Evolutionary conservation across 2,888 invertebrate species (phyloP).

Genomic region (Tetanocera ferruginea): DNA sequence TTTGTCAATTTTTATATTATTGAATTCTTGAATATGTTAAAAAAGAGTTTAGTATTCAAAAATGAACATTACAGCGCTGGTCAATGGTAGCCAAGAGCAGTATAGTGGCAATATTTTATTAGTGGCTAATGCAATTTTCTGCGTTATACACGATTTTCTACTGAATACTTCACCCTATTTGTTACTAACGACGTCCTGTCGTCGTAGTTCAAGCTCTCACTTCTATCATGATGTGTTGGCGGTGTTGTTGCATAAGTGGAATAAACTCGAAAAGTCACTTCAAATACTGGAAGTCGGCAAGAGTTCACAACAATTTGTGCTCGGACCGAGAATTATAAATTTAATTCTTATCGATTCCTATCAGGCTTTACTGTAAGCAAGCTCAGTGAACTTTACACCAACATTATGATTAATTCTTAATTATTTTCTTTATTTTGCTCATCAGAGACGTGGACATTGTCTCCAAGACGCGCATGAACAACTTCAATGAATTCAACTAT

Average conservation of each 20-base stretch:
- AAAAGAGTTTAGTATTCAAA: no score
- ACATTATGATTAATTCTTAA: not conserved
- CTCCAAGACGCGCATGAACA: slow-evolving; percentile 52
- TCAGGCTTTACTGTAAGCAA: slow-evolving; percentile 54
- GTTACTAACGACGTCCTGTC: slow-evolving; percentile 56
- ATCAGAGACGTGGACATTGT: slow-evolving; percentile 54
- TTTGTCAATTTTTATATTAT: no score
- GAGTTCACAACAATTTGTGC: slow-evolving; percentile 20
- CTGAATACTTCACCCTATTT: slow-evolving; percentile 51
- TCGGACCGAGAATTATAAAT: slow-evolving; percentile 38
- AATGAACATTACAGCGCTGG: no score
- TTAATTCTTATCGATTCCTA: slow-evolving; percentile 56
- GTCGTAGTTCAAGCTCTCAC: slow-evolving; percentile 48
- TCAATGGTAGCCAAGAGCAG: slow-evolving; percentile 49
- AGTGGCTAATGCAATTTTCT: slow-evolving; percentile 53
- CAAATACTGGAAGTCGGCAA: slow-evolving; percentile 48
- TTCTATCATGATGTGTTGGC: slow-evolving; percentile 54
- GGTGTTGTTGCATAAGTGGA: slow-evolving; percentile 52
- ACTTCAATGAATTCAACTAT: slow-evolving; percentile 59
- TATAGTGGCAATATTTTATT: slow-evolving; percentile 50
- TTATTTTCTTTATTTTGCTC: not conserved
- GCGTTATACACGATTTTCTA: slow-evolving; percentile 55
- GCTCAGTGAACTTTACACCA: no score
- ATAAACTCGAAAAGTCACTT: slow-evolving; percentile 51
- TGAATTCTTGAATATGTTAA: no score